Conservation (phyloP, 2,888 invertebrate genomes). For the Yponomeuta malinellus region DNA sequence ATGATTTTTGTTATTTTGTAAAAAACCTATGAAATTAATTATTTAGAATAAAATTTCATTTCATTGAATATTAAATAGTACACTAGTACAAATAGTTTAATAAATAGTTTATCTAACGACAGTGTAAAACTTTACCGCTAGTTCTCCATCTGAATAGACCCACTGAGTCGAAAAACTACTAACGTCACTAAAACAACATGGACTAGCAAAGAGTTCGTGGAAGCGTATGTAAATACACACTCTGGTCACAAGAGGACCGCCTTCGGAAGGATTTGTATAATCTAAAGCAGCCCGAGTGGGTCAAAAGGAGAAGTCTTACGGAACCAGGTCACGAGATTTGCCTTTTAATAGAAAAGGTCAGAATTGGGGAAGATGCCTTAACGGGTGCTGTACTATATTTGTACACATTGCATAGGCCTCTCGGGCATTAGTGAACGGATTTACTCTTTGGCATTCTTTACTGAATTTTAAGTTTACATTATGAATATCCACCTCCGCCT, state of each 20-base stretch:
- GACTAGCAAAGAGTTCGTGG: neutral
- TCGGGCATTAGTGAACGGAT: neutral
- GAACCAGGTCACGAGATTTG: slow-evolving; percentile 15
- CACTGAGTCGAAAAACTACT: neutral
- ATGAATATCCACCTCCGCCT: too few species aligned
- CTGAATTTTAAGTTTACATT: neutral
- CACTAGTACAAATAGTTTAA: too few species aligned
- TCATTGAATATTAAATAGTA: too few species aligned
- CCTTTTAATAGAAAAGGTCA: slow-evolving; percentile 14
- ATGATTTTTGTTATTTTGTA: too few species aligned
- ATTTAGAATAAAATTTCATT: too few species aligned
- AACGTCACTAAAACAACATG: neutral
- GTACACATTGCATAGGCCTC: neutral
- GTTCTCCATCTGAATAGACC: neutral
- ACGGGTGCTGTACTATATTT: neutral
- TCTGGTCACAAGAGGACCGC: slow-evolving; percentile 3
- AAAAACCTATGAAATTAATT: too few species aligned
- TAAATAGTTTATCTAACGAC: too few species aligned
- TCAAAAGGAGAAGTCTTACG: slow-evolving; percentile 6
- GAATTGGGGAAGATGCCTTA: neutral
- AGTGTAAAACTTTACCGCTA: too few species aligned
- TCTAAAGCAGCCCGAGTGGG: slow-evolving; percentile 9
- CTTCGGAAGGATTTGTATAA: slow-evolving; percentile 13
- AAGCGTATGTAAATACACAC: slow-evolving; percentile 3
- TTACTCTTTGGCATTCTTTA: neutral